phyloP scores from a whole-genome alignment of 2,888 invertebrate genomes.

The Caenorhabditis virilis region DNA sequence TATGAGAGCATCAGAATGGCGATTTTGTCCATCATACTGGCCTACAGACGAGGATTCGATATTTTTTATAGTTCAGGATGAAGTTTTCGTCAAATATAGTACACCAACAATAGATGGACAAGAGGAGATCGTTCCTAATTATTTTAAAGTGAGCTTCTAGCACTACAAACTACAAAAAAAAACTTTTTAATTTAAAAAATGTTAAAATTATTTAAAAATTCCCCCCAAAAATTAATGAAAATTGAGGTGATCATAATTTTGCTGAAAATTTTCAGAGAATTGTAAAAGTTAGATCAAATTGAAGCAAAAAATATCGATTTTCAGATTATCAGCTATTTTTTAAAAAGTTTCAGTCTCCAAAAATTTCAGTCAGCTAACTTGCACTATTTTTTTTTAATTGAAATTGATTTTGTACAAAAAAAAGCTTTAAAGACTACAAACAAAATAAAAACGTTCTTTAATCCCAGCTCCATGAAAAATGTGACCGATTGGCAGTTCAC shows the following conservation, averaged over 20 bases:
- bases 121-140: constrained; percentile 18
- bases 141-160: constrained; percentile 35
- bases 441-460: no score
- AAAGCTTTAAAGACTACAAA: no score
- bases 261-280: no score
- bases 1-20: constrained; percentile 38
- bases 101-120: neutral
- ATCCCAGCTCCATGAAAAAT: constrained; percentile 48
- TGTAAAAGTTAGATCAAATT: no score
- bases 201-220: no score
- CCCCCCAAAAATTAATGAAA: no score
- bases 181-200: neutral
- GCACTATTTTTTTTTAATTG: neutral
- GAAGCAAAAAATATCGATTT: no score
- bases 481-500: constrained; percentile 45
- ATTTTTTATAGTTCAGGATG: constrained; percentile 40
- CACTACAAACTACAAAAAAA: no score
- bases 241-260: no score
- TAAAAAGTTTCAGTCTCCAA: no score
- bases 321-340: no score
- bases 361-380: no score
- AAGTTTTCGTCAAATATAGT: constrained; percentile 14
- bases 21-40: constrained; percentile 35
- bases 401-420: constrained; percentile 7
- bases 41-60: constrained; percentile 35